These are phyloP conservation scores for Clamator glandarius DNA, from an alignment of 2,797 vertebrate genomes.

Conservation along the genomic window DNA sequence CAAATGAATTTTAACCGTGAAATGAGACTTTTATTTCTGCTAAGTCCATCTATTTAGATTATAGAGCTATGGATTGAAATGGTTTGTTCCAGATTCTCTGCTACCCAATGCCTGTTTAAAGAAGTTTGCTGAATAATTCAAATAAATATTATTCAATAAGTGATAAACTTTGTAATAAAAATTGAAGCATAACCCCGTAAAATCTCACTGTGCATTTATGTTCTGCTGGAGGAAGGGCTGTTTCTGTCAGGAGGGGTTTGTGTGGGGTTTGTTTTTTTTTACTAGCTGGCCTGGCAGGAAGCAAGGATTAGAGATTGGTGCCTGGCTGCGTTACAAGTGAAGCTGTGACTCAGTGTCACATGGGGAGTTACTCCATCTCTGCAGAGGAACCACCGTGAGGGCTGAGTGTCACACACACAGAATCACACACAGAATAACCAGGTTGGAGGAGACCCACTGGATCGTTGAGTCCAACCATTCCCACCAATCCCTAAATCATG, in stretches of 20 bases:
- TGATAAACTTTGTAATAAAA: neutral
- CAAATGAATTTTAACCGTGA: neutral
- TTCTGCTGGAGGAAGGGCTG: neutral
- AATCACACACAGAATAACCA: no score
- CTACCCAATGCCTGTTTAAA: slow-evolving; percentile 13
- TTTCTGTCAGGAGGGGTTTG: neutral
- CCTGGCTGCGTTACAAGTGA: neutral
- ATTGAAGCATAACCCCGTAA: neutral
- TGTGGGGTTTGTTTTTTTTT: neutral
- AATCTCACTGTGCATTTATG: neutral
- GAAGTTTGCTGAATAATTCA: slow-evolving; percentile 21
- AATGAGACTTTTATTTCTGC: slow-evolving; percentile 1
- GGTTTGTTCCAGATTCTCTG: neutral
- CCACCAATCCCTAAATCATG: no score
- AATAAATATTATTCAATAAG: slow-evolving; percentile 11
- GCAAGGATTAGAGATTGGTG: neutral
- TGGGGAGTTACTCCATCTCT: neutral
- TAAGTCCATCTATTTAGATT: neutral
- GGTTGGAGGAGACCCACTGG: no score
- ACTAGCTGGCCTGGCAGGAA: neutral
- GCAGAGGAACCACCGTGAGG: neutral
- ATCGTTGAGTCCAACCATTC: no score
- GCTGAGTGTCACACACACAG: no score
- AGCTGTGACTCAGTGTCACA: neutral
- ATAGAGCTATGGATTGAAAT: neutral